Percentiles rank a stretch among this genome's conserved stretches.
phyloP scores from a whole-genome alignment of 2,797 vertebrate genomes.

The Eupleurogrammus muticus region DNA sequence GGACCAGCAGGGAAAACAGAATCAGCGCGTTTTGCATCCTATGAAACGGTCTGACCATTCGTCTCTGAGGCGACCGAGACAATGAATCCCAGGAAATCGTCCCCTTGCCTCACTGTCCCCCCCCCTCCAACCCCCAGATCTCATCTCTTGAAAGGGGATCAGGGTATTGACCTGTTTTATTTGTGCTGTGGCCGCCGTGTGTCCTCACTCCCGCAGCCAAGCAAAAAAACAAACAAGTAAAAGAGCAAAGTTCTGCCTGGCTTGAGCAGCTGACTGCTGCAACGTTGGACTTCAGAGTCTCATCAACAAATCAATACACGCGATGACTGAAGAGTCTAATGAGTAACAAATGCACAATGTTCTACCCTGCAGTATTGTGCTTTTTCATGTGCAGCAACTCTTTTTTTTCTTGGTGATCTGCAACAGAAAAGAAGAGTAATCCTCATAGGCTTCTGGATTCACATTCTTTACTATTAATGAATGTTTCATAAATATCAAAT shows the following conservation, averaged over 20 bases:
- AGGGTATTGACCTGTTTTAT: slow-evolving; percentile 47
- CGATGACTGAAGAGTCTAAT: slow-evolving; percentile 16
- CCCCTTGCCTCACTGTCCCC: not conserved
- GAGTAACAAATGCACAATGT: slow-evolving; percentile 10
- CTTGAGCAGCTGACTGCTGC: slow-evolving; percentile 13
- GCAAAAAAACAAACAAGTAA: slow-evolving; percentile 71
- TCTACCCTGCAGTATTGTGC: too few species aligned
- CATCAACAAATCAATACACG: slow-evolving; percentile 54
- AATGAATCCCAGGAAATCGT: slow-evolving; percentile 5
- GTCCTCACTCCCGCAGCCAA: slow-evolving; percentile 27
- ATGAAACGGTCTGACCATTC: slow-evolving; percentile 24
- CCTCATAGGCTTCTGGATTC: not conserved
- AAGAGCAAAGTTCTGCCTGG: slow-evolving; percentile 79
- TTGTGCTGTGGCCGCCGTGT: slow-evolving; percentile 15
- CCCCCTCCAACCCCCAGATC: not conserved
- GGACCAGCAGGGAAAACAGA: slow-evolving; percentile 73
- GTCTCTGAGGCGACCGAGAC: slow-evolving; percentile 23
- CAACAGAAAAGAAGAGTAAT: not conserved
- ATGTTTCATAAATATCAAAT: too few species aligned
- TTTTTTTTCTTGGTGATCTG: not conserved
- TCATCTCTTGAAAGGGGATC: slow-evolving; percentile 6
- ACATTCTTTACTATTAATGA: too few species aligned
- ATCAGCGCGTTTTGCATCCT: slow-evolving; percentile 49
- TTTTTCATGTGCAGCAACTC: not conserved
- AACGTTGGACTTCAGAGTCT: slow-evolving; percentile 51